Evolutionary conservation across 1,140 invertebrate genomes (phyloP), one percentile per base, ranked within the genome.

Genomic region (Apis cerana): DNA sequence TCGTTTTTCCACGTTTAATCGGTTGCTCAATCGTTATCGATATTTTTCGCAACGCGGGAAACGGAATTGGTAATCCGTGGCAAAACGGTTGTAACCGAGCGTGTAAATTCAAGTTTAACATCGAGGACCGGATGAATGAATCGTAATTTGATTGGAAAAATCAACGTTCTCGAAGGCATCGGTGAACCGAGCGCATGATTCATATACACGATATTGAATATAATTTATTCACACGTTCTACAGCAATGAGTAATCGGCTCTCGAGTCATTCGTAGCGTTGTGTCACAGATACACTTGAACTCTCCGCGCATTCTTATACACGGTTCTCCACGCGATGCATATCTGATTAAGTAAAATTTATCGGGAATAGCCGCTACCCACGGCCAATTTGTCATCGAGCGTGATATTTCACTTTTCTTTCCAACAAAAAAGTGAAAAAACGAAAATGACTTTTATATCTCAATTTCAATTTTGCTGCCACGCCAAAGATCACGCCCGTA

Each of bases 221-320:
- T 76, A 75, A 76, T 76, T 82, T 82, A 75, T 82, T 50, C 80
- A 17, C 74, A 56, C 80, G 64, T 82, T 58, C 64, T 76, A 82
- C 68, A 21, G 72, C 80, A 76, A 76, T 82, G 80, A 82, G 72
- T 82, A 82, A 82, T 82, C 80, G 64, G 10, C 17, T 17, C 43
- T 17, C 33, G 33, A 50, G 62, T 59, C 43, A 27, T 64, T 52
- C 64, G 72, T 58, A 10, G 21, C 59, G 69, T 56, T 43, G 27
- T 68, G 72, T 82, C 80, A 27, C 71, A 54, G 69, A 76, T 81
- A 81, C 80, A 82, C 72, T 82, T 82, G 80, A 81, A 81, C 80
- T 68, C 54, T 76, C 54, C 19, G n/a, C 15, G 72, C 80, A 76
- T 76, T 81, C 71, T 68, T 81, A 76, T 52, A 48, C 71, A 43